Evolutionary conservation across 2,888 invertebrate species (phyloP).

Genomic region (Cataglyphis albicans): DNA sequence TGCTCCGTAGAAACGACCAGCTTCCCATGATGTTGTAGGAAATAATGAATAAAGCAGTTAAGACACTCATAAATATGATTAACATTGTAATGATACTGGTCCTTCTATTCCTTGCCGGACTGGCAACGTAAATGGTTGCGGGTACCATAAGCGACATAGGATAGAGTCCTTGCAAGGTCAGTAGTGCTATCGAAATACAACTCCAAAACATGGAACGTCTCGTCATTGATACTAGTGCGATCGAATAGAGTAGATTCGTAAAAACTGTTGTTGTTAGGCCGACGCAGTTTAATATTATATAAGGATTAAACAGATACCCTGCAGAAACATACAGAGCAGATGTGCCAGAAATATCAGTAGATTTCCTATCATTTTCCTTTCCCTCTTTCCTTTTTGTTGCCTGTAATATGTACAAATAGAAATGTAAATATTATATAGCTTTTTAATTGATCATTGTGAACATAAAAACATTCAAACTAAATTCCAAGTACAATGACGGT

Average conservation of each 20-base stretch:
- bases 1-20: conserved; percentile 85
- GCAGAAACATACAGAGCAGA: conserved; percentile 89
- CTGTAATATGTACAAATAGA: conserved; percentile 73
- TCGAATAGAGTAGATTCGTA: conserved; percentile 93
- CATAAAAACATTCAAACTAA: background rate
- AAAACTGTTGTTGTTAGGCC: conserved; percentile 96
- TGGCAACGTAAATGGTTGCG: conserved; percentile 90
- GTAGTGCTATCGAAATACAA: conserved; percentile 91
- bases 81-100: conserved; percentile 87
- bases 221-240: conserved; percentile 91
- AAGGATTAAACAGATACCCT: conserved; percentile 96
- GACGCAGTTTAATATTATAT: conserved; percentile 94
- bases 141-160: conserved; percentile 94
- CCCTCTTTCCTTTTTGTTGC: conserved; percentile 76
- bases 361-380: conserved; percentile 59
- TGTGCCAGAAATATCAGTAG: conserved; percentile 62
- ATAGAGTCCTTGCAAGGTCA: conserved; percentile 94
- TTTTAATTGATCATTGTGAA: background rate
- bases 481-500: background rate
- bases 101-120: conserved; percentile 87
- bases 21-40: conserved; percentile 90
- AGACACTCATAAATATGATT: conserved; percentile 87
- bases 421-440: background rate
- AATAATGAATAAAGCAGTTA: conserved; percentile 88
- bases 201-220: conserved; percentile 89